These are phyloP conservation scores for Eurystomus gularis DNA, from an alignment of 2,113 vertebrate species.

Conservation along the genomic window DNA sequence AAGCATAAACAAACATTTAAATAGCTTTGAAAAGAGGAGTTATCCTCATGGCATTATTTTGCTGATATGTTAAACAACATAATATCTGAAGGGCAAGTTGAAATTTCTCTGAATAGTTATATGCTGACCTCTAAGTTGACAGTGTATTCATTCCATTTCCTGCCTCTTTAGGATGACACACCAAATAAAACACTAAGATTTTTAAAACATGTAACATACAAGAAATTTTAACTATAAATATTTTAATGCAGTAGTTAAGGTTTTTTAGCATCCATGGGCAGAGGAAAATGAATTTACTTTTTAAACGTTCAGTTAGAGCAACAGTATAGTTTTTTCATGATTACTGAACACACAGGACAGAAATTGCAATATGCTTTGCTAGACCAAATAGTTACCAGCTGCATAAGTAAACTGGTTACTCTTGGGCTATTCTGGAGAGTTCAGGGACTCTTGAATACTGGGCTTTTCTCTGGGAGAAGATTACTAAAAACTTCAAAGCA, in stretches of 20 bases:
- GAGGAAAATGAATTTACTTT: neutral
- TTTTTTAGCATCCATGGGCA: neutral
- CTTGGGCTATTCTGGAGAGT: neutral
- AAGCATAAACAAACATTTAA: neutral
- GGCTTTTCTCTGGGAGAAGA: neutral
- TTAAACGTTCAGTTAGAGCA: neutral
- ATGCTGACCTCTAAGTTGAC: neutral
- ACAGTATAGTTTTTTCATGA: neutral
- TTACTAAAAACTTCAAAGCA: neutral
- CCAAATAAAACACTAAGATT: neutral
- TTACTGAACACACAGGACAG: neutral
- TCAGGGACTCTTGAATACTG: neutral
- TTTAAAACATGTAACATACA: neutral
- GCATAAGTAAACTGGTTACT: neutral
- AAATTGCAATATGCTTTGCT: neutral
- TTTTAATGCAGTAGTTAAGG: neutral
- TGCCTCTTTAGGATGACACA: neutral
- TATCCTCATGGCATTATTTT: neutral
- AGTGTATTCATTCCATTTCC: neutral
- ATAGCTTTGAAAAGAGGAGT: neutral
- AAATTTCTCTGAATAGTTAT: neutral
- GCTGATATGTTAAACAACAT: neutral
- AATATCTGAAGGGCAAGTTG: neutral
- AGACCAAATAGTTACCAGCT: neutral
- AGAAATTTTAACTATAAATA: neutral